phyloP scores from a whole-genome alignment of 92 coral and sea anemone species.

The Desmophyllum pertusum region DNA sequence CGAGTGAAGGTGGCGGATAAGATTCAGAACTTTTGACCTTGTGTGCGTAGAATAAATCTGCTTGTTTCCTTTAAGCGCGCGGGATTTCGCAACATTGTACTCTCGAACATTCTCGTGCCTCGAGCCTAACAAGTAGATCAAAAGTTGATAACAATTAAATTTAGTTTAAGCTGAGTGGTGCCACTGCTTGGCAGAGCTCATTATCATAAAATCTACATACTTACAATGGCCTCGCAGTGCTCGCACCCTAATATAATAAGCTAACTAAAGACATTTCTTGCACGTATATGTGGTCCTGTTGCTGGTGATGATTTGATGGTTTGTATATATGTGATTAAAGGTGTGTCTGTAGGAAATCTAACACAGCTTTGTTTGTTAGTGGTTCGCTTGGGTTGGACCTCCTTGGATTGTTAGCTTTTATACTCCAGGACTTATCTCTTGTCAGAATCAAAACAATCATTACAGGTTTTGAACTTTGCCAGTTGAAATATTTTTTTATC shows the following conservation, averaged over 20 bases:
- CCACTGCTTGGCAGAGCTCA: not conserved
- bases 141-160: not conserved
- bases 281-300: not conserved
- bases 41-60: not conserved
- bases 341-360: not conserved
- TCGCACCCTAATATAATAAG: not conserved
- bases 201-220: not conserved
- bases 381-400: too few species aligned
- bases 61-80: not conserved
- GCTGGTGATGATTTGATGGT: not conserved
- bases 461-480: not conserved
- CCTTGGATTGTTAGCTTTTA: not conserved
- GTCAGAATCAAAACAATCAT: not conserved
- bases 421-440: not conserved
- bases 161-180: not conserved
- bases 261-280: not conserved
- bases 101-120: conserved; percentile 11
- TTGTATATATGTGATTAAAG: not conserved
- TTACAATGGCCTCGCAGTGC: not conserved
- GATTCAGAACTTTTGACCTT: not conserved
- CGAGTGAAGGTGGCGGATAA: not conserved
- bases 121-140: not conserved
- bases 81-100: not conserved
- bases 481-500: not conserved
- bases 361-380: not conserved